Evolutionary conservation across 2,113 vertebrate genomes (phyloP), one percentile per base, ranked within the genome.

Genomic region (Ploceus nigricollis): DNA sequence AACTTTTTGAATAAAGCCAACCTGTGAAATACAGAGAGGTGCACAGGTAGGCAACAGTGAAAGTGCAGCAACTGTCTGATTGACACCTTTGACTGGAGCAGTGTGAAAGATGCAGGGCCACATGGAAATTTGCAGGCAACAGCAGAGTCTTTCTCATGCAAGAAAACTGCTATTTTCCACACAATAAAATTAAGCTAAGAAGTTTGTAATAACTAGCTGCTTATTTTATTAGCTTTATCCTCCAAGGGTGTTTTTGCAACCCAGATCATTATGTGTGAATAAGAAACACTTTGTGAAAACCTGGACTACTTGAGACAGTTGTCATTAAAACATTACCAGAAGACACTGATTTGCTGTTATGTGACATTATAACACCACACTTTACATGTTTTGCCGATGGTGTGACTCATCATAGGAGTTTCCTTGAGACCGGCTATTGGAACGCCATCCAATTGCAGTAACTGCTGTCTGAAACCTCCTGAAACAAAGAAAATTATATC

Each of bases 191-290:
- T 51, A 89, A 73, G 85, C 79, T 11, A 92, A 86, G 75, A 63
- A 51, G 27, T 81, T 81, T 81, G n/a, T 88, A 81, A 71, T 94
- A 83, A 85, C 39, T 69, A 82, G 79, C 58, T 85, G 64, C 58
- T 93, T 87, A 78, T 94, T 94, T 95, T 96, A 87, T 94, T 88
- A 95, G 82, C 40, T 94, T 60, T 89, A 8, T 89, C 40, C 68
- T 78, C 72, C 56, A 54, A 51, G 44, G n/a, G 22, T 58, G 35
- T 70, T 80, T 83, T 50, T 93, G 79, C 68, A 94, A 75, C 18
- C 15, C 40, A 57, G 61, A 81, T 71, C 44, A 71, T 92, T 87
- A 70, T 42, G 71, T 48, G 20, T 48, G 71, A 86, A 71, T 90
- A 96, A 69, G 44, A 90, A 95, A 33, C 51, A 44, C 30, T 91